Evolutionary conservation across 2,888 invertebrate species (phyloP), one percentile per base, ranked within the genome.

Genomic region (Monochamus alternatus): DNA sequence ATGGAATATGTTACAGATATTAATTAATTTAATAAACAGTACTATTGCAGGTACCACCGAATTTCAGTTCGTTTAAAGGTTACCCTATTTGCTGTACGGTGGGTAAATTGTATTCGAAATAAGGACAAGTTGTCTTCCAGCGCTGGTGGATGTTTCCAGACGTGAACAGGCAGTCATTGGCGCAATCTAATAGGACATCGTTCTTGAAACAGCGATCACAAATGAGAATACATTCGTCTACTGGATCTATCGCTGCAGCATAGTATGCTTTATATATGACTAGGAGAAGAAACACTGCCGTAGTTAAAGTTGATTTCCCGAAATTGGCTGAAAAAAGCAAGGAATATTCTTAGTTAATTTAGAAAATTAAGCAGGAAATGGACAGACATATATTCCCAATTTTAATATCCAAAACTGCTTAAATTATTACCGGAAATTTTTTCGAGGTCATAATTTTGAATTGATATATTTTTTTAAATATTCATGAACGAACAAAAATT

Each of bases 111-210:
- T 31, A 44, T 9, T 75, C 71, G 67, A 79, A 79, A 51, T 58
- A 67, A 22, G 84, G 84, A 75, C 87, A 87, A 47, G 74, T 68
- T 7, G 73, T 71, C 65, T 73, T 84, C 85, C 85, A 87, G 30
- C 78, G 70, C 12, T 70, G 62, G n/a, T 79, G 75, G 9, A 85
- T 77, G 22, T 77, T 71, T n/a, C 84, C 86, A 7, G 63, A 69
- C 30, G 83, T 82, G n/a, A 70, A 66, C 10, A 87, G 80, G 77
- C 87, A 87, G 75, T 86, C 83, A 77, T 86, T 87, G 31, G 85
- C 86, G 72, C 87, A 86, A 22, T 84, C 78, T 47, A 85, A 60
- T 30, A 86, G 78, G 32, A 74, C 67, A 44, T 82, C 77, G 10
- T 73, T 71, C 77, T 85, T 84, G 79, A 81, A 86, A 77, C 87